These are phyloP conservation scores for Nothobranchius furzeri DNA, from an alignment of 2,113 vertebrate genomes.

Conservation along the genomic window DNA sequence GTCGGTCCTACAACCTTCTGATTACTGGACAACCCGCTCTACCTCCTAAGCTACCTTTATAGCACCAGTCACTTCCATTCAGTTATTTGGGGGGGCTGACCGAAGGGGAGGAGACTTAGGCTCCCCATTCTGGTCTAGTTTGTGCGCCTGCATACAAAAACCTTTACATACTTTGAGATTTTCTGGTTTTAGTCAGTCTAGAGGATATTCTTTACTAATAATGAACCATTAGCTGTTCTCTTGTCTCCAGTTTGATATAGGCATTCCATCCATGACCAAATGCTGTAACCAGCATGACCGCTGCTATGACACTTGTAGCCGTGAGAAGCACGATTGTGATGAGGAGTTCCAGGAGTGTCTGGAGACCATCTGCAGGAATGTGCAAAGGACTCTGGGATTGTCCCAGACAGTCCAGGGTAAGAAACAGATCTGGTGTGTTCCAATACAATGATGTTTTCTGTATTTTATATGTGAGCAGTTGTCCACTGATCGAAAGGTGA, in stretches of 20 bases:
- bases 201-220: neutral
- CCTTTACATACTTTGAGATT: too few species aligned
- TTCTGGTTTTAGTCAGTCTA: too few species aligned
- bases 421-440: neutral
- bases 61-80: too few species aligned
- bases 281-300: conserved; percentile 96
- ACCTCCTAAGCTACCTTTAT: too few species aligned
- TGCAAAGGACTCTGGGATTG: conserved; percentile 91
- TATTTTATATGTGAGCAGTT: too few species aligned
- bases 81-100: too few species aligned
- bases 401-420: conserved; percentile 89
- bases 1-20: too few species aligned
- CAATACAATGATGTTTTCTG: too few species aligned
- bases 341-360: conserved; percentile 91
- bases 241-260: conserved; percentile 87
- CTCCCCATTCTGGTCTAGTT: neutral
- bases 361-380: conserved; percentile 90
- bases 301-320: conserved; percentile 93
- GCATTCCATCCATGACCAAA: conserved; percentile 96
- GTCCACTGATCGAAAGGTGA: too few species aligned
- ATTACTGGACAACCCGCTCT: too few species aligned
- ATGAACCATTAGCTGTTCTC: neutral
- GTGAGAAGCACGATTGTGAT: conserved; percentile 90
- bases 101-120: too few species aligned
- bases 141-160: too few species aligned